Evolutionary conservation across 2,797 vertebrate species (phyloP), one percentile per base, ranked within the genome.

Genomic region (Bradypodion ventrale): DNA sequence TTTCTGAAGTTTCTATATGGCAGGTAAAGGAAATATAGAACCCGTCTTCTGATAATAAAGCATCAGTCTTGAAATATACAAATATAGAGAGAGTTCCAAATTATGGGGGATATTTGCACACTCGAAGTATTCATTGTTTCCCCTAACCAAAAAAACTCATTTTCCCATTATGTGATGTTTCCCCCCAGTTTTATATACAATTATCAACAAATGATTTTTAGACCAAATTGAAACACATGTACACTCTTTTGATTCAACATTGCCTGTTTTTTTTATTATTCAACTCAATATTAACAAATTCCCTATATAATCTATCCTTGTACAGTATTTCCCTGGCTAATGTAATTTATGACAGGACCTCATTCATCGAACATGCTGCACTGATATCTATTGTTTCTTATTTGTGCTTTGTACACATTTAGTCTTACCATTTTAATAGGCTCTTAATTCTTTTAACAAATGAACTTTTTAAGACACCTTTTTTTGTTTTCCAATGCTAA

Each of bases 1-100:
- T 56, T 56, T 19, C 52, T 56, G 13, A 15, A 15, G 85, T 75
- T 90, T 3, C 62, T 88, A 72, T 44, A 63, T 84, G 80, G 90
- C 75, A 84, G 32, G 73, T 83, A 87, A 89, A 83, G 9, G 88
- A 68, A 85, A n/a, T 23, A 78, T 49, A 69, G 89, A 90, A 87
- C 75, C 89, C 87, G 75, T 27, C 5, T 79, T 83, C 80, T 85
- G 63, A 93, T 85, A 90, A 90, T 87, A 87, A 90, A 87, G 7
- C 83, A 8, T 69, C 78, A 74, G 13, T 80, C 52, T 83, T 86
- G 85, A 79, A 90, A 77, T 87, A 84, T 65, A 1, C 23, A 83
- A 19, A 72, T 89, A 90, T 89, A 62, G 87, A 90, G 77, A 16
- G 83, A 90, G 82, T 65, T 40, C 37, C 85, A 82, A 46, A 87